A percentile compares a stretch with the other conserved stretches of the same genome.
Conservation (phyloP, 2,888 invertebrate species). For the Tridacna crocea region DNA sequence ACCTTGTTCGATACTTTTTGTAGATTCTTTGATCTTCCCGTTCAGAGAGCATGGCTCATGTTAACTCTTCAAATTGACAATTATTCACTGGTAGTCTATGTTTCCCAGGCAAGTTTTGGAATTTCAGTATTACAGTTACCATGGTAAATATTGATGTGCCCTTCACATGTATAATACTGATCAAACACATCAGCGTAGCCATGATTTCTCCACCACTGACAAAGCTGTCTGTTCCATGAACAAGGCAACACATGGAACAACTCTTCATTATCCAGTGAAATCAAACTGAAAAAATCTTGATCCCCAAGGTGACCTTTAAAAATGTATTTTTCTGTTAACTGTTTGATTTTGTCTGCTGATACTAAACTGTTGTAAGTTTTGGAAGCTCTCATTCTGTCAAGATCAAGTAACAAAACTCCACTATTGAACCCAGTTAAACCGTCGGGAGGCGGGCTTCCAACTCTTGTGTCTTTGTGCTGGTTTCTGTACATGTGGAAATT, state of each 20-base stretch:
- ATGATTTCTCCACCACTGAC: constrained; percentile 92
- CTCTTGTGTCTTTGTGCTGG: constrained; percentile 87
- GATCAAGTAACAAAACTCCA: constrained; percentile 90
- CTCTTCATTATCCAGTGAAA: constrained; percentile 89
- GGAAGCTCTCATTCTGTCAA: constrained; percentile 89
- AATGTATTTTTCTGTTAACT: constrained; percentile 83
- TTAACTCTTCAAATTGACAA: too few species aligned
- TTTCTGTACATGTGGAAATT: constrained; percentile 88
- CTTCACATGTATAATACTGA: constrained; percentile 88
- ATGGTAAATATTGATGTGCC: constrained; percentile 81
- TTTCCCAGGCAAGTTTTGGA: constrained; percentile 71
- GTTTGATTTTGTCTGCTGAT: constrained; percentile 70
- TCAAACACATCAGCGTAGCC: constrained; percentile 90
- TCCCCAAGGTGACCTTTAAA: constrained; percentile 89
- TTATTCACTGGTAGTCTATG: too few species aligned
- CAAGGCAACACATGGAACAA: constrained; percentile 91
- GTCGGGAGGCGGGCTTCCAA: constrained; percentile 86
- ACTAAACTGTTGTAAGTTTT: constrained; percentile 87
- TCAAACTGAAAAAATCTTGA: constrained; percentile 91
- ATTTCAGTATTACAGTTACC: constrained; percentile 83
- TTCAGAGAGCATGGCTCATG: too few species aligned
- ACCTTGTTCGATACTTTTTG: too few species aligned
- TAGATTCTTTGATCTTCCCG: too few species aligned
- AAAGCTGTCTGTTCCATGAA: constrained; percentile 92
- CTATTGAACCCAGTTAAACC: constrained; percentile 91